Evolutionary conservation across 2,113 vertebrate genomes (phyloP).

Genomic region (Athene cunicularia): DNA sequence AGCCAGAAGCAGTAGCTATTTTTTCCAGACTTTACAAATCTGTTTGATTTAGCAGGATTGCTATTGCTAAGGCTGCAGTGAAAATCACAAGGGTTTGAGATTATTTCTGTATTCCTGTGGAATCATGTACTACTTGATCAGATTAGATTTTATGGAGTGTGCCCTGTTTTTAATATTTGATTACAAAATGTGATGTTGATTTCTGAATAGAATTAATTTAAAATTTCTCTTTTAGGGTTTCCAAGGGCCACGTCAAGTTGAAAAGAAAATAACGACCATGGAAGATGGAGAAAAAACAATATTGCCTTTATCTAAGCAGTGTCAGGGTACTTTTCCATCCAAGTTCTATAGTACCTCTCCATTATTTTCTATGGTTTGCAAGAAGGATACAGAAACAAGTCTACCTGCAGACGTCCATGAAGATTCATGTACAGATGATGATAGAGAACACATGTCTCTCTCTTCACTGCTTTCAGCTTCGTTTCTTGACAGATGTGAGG

Average conservation of each 20-base stretch:
- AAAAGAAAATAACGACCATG: slow-evolving; percentile 49
- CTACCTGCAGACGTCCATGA: not conserved
- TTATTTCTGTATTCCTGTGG: not conserved
- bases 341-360: slow-evolving; percentile 39
- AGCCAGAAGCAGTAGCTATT: not conserved
- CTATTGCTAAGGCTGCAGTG: not conserved
- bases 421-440: not conserved
- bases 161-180: not conserved
- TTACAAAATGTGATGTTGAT: not conserved
- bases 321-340: slow-evolving; percentile 13
- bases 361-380: slow-evolving; percentile 58
- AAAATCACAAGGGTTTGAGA: not conserved
- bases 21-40: not conserved
- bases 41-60: not conserved
- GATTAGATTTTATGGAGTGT: not conserved
- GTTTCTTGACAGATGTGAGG: not conserved
- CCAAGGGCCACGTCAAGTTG: slow-evolving; percentile 71
- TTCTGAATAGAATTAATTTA: not conserved
- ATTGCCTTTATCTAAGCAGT: not conserved
- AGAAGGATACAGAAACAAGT: not conserved
- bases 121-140: not conserved
- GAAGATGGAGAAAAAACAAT: not conserved
- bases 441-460: not conserved
- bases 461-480: not conserved
- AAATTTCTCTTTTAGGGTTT: slow-evolving; percentile 70